Evolutionary conservation across 2,797 vertebrate genomes (phyloP).

Genomic region (Lithobates sylvaticus): DNA sequence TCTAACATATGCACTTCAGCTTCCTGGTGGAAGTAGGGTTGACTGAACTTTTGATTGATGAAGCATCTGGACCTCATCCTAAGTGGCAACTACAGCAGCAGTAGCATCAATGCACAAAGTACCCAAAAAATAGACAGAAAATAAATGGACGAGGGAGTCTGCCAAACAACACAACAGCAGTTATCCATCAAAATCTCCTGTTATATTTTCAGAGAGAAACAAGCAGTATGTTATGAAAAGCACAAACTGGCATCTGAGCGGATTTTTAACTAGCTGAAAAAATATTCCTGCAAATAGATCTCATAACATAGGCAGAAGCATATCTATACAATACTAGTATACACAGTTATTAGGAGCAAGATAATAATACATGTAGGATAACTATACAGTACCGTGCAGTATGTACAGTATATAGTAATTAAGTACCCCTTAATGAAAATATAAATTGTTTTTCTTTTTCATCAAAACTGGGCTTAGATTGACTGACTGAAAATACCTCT

Average conservation of each 20-base stretch:
- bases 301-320: not conserved
- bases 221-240: slow-evolving; percentile 16
- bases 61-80: slow-evolving; percentile 37
- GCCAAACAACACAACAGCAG: slow-evolving; percentile 46
- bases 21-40: slow-evolving; percentile 39
- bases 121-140: slow-evolving; percentile 53
- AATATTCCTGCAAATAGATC: not conserved
- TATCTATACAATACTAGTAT: not conserved
- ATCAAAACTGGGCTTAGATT: too few species aligned
- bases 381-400: too few species aligned
- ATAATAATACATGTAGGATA: too few species aligned
- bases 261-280: not conserved
- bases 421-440: too few species aligned
- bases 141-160: slow-evolving; percentile 41
- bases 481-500: too few species aligned
- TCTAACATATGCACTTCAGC: slow-evolving; percentile 36
- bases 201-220: slow-evolving; percentile 31
- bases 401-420: too few species aligned
- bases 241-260: not conserved
- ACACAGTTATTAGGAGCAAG: too few species aligned
- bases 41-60: slow-evolving; percentile 53
- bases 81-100: slow-evolving; percentile 28
- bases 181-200: slow-evolving; percentile 54
- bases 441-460: too few species aligned
- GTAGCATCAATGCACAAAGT: slow-evolving; percentile 37